Evolutionary conservation across 2,113 vertebrate genomes (phyloP).

Genomic region (Coryphaenoides rupestris): DNA sequence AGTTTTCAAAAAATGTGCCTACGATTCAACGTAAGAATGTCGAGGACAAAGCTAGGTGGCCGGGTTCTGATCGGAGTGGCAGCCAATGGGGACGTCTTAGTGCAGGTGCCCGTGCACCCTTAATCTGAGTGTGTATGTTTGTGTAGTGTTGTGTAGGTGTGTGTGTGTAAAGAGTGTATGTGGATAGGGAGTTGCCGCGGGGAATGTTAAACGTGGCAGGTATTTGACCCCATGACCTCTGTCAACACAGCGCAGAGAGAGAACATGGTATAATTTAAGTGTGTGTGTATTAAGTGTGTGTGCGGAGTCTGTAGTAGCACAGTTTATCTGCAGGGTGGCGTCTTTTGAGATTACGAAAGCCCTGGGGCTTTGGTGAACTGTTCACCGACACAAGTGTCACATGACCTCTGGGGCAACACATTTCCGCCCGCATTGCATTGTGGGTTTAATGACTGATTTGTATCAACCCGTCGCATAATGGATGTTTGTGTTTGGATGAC

Average conservation of each 20-base stretch:
- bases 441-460: background rate
- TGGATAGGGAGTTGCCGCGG: slow-evolving; percentile 42
- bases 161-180: slow-evolving; percentile 4
- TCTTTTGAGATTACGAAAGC: background rate
- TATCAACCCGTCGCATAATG: too few species aligned
- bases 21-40: too few species aligned
- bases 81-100: too few species aligned
- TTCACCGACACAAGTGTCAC: background rate
- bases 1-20: too few species aligned
- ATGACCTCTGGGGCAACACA: background rate
- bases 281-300: too few species aligned
- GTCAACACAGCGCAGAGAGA: background rate
- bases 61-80: too few species aligned
- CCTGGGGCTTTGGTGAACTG: background rate
- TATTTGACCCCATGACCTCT: slow-evolving; percentile 48
- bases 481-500: too few species aligned
- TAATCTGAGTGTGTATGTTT: too few species aligned
- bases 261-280: too few species aligned
- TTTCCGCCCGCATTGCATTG: background rate
- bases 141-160: background rate
- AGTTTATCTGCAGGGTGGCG: background rate
- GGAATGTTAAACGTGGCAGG: slow-evolving; percentile 52
- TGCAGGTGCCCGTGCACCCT: too few species aligned
- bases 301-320: too few species aligned
- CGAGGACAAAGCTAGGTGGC: too few species aligned